A percentile compares a stretch with the other conserved stretches of the same genome.
Conservation (phyloP, 2,888 invertebrate species). For the Trissonchulus sp. region DNA sequence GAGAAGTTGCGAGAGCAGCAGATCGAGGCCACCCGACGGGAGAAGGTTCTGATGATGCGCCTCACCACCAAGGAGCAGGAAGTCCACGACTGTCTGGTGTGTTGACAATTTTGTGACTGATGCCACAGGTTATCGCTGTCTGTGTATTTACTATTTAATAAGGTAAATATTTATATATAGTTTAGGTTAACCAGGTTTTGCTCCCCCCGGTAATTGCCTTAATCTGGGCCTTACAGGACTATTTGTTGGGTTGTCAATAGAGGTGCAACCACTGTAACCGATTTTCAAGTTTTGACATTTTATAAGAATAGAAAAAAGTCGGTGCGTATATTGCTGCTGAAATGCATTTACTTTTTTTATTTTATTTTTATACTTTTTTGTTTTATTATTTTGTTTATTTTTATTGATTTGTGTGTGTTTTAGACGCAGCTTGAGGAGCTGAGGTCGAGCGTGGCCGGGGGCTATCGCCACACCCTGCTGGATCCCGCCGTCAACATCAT, state of each 20-base stretch:
- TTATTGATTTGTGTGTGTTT: not conserved
- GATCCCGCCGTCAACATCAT: conserved; percentile 93
- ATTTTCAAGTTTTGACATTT: no score
- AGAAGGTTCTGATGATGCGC: conserved; percentile 82
- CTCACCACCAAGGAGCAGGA: conserved; percentile 93
- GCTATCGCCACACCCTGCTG: conserved; percentile 72
- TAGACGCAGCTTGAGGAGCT: conserved; percentile 33
- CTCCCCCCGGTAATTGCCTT: no score
- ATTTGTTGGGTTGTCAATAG: no score
- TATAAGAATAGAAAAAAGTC: no score
- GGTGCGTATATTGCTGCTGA: no score
- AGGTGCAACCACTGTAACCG: no score
- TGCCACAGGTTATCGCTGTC: no score
- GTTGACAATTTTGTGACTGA: conserved; percentile 3
- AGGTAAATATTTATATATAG: no score
- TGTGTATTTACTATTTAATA: no score
- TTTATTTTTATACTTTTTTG: not conserved
- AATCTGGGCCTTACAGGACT: no score
- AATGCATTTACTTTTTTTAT: no score
- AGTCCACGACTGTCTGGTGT: conserved; percentile 85
- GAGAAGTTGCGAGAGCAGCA: conserved; percentile 24
- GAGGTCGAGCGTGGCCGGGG: conserved; percentile 46
- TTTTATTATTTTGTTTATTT: not conserved
- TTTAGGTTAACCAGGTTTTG: no score
- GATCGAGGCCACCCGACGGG: conserved; percentile 74